Evolutionary conservation across 2,113 vertebrate genomes (phyloP).

Genomic region (Myotis lucifugus): DNA sequence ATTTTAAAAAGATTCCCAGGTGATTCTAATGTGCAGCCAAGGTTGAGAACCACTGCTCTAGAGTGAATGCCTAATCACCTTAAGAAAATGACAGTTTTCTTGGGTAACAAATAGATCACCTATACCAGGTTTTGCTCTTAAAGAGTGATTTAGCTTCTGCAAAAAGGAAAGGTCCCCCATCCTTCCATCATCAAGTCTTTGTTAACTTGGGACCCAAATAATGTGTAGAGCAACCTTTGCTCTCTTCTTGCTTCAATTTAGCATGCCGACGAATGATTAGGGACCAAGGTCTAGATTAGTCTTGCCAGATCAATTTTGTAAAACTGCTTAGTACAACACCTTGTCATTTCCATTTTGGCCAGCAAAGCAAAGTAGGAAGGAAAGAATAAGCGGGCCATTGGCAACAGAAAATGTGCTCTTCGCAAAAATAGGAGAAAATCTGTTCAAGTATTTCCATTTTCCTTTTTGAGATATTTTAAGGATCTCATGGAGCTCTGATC

Average conservation of each 20-base stretch:
- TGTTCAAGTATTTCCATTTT: neutral
- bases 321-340: constrained; percentile 16
- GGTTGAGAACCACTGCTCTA: neutral
- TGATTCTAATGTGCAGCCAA: too few species aligned
- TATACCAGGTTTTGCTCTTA: neutral
- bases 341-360: neutral
- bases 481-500: neutral
- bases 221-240: neutral
- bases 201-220: neutral
- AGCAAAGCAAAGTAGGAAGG: neutral
- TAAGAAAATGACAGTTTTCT: neutral
- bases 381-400: neutral
- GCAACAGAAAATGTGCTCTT: neutral
- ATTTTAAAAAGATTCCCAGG: too few species aligned
- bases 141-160: neutral
- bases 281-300: constrained; percentile 19
- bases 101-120: neutral
- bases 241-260: constrained; percentile 23
- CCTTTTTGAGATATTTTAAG: neutral
- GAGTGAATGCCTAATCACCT: neutral
- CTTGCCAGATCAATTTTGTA: constrained; percentile 26
- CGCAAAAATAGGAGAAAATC: neutral
- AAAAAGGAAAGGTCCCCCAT: rapidly evolving
- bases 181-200: neutral
- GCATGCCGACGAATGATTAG: constrained; percentile 14